Conservation (phyloP, 2,113 vertebrate genomes). For the Numenius arquata region DNA sequence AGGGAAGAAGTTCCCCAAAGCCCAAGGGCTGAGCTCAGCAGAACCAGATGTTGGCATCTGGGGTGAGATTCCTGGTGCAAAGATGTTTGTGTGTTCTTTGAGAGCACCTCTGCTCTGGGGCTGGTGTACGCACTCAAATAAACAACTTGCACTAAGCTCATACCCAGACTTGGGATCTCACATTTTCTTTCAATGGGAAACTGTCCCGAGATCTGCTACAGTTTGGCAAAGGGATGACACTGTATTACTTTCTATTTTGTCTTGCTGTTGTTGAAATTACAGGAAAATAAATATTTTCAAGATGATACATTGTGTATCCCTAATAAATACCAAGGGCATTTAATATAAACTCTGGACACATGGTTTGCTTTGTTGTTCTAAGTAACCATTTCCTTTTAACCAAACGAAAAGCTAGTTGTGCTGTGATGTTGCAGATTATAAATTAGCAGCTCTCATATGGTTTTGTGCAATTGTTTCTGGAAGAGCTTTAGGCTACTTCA, state of each 20-base stretch:
- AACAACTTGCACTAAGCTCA: neutral
- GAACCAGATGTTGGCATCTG: slow-evolving; percentile 45
- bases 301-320: slow-evolving; percentile 30
- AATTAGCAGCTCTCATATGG: slow-evolving; percentile 54
- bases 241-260: slow-evolving; percentile 15
- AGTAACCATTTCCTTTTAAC: slow-evolving; percentile 47
- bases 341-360: slow-evolving; percentile 37
- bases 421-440: slow-evolving; percentile 20
- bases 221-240: neutral
- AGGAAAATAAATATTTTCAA: slow-evolving; percentile 52
- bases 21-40: slow-evolving; percentile 18
- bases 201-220: neutral
- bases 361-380: slow-evolving; percentile 15
- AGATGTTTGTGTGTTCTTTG: neutral
- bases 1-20: neutral
- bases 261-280: slow-evolving; percentile 53
- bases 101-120: neutral
- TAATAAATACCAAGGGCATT: slow-evolving; percentile 50
- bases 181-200: neutral
- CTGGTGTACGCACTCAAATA: neutral
- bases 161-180: neutral
- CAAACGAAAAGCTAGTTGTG: neutral
- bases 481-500: slow-evolving; percentile 79
- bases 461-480: slow-evolving; percentile 48
- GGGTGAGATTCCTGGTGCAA: neutral